phyloP scores from a whole-genome alignment of 2,113 vertebrate species.

The Capricornis sumatraensis region DNA sequence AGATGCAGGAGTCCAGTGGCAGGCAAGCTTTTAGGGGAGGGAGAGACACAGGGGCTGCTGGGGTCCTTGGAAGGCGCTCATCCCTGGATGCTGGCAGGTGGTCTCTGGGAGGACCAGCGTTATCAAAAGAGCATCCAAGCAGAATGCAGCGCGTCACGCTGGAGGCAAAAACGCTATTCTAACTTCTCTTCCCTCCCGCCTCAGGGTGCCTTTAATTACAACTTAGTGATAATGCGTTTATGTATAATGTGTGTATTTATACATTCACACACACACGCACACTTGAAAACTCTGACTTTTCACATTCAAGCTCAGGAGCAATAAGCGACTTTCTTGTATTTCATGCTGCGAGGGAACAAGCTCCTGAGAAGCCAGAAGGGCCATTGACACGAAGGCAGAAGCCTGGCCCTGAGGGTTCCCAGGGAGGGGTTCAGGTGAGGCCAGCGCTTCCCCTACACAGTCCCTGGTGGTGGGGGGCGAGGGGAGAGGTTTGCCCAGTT shows the following conservation, averaged over 20 bases:
- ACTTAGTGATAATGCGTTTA: neutral
- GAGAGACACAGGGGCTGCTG: neutral
- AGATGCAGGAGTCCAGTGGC: rapidly evolving
- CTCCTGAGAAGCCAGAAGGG: neutral
- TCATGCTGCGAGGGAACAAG: neutral
- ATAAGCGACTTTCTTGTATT: neutral
- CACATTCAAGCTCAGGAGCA: neutral
- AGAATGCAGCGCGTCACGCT: rapidly evolving
- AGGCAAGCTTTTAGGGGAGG: neutral
- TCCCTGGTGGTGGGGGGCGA: neutral
- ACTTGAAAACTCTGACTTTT: neutral
- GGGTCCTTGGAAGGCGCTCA: no score
- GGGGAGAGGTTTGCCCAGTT: rapidly evolving
- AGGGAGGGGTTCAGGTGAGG: neutral
- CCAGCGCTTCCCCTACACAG: neutral
- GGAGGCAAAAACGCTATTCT: rapidly evolving
- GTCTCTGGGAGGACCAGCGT: neutral
- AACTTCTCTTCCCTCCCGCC: no score
- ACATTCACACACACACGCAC: neutral
- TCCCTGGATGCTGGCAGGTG: neutral
- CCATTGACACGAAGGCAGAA: rapidly evolving
- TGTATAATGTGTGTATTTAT: neutral
- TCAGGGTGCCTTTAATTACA: neutral
- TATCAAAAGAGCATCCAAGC: no score
- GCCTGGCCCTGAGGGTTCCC: neutral